These are phyloP conservation scores for Lichenostomus cassidix DNA, from an alignment of 2,113 vertebrate species.

Conservation along the genomic window DNA sequence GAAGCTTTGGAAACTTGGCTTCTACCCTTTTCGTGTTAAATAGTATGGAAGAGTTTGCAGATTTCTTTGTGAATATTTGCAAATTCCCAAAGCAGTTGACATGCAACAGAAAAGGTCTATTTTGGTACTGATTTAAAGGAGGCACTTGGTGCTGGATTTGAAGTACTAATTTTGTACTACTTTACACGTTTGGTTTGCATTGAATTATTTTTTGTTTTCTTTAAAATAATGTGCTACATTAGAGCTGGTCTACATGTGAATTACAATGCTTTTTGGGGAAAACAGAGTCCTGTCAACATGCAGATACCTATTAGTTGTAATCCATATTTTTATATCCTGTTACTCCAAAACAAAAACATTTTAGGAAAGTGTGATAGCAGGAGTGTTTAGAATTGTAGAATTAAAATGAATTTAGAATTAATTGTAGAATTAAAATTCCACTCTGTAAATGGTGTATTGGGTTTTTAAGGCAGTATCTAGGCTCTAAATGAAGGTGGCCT, in stretches of 20 bases:
- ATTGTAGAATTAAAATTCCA: too few relatives aligned
- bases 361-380: background rate
- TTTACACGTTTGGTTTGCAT: background rate
- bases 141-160: background rate
- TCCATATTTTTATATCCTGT: background rate
- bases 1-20: background rate
- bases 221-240: slow-evolving; percentile 16
- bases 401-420: too few relatives aligned
- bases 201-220: background rate
- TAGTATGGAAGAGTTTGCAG: slow-evolving; percentile 40
- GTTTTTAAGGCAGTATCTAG: background rate
- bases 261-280: slow-evolving; percentile 19
- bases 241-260: slow-evolving; percentile 17
- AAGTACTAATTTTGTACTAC: background rate
- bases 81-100: slow-evolving; percentile 15
- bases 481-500: background rate
- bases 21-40: background rate
- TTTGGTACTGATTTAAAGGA: slow-evolving; percentile 42
- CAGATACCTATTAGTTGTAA: background rate
- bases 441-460: background rate
- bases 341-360: background rate
- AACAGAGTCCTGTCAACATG: background rate
- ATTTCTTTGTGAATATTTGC: slow-evolving; percentile 66
- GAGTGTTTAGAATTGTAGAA: background rate
- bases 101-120: background rate